phyloP scores from a whole-genome alignment of 2,797 vertebrate genomes.

The Buceros bicornis region DNA sequence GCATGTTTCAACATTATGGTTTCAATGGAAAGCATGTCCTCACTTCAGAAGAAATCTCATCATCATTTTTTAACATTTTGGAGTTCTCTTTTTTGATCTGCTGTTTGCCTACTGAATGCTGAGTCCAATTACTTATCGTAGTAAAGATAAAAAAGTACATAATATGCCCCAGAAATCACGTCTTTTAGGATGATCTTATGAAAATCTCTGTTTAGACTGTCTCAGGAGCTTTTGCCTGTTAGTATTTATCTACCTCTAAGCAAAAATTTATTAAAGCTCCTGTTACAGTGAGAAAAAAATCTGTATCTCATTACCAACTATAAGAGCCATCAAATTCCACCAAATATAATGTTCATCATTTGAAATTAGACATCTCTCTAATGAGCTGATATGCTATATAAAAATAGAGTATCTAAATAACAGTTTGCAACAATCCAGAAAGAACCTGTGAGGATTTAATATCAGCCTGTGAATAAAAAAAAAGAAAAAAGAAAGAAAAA shows the following conservation, averaged over 20 bases:
- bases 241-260: neutral
- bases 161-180: neutral
- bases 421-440: neutral
- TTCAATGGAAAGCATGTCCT: neutral
- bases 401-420: neutral
- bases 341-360: neutral
- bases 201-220: neutral
- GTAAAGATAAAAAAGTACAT: neutral
- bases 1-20: neutral
- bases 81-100: neutral
- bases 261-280: neutral
- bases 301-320: neutral
- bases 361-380: neutral
- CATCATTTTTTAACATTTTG: neutral
- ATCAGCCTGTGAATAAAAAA: neutral
- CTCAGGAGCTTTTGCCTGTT: neutral
- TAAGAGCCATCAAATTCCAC: neutral
- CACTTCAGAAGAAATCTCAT: neutral
- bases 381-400: neutral
- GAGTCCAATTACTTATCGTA: neutral
- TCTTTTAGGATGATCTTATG: neutral
- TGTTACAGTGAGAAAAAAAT: neutral
- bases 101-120: neutral
- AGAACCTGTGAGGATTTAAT: neutral
- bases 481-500: neutral